Base-by-base conservation (phyloP, 1,140 invertebrate species). In the Radopholus similis region DNA sequence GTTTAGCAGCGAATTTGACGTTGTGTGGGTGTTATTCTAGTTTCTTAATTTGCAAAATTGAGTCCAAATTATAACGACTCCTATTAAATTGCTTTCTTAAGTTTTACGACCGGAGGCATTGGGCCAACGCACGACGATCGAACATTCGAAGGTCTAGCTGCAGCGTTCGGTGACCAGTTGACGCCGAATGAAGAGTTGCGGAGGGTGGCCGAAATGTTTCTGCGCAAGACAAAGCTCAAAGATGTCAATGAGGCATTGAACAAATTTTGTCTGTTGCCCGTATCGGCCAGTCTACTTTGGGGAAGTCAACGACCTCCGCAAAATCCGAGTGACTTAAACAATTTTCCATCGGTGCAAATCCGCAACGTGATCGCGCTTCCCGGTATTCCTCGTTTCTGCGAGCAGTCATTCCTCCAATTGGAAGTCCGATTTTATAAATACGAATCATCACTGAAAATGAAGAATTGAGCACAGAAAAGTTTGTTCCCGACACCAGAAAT, bases 111-210 rank as follows among this genome's bases (percentile, higher is more conserved):
- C 4, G 40, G 34, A 11, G 40, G 34, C 9, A 23, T 57, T 23
- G 34, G 90, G 90, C 90, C 90, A 4, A 91, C 90, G 42, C 90
- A 92, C 82, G 90, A 92, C 84, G 90, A 92, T 83, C 84, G 90
- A 65, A 91, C 90, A 21, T 91, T 89, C 84, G 87, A 54, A 84
- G 83, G 81, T 38, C 77, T 91, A 9, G 89, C 89, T 8, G 86
- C 86, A 82, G 90, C 89, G 8, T 91, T 91, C 83, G 77, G 84
- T 69, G 86, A 88, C 60, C 80, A 80, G 8, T 72, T 90, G 21
- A 78, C 85, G 44, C 79, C 86, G 53, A 86, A 90, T 81, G 84
- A 87, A 53, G 85, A 86, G 26, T 76, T 91, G 55, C 84, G 87
- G 26, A 76, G 86, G 30, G 84, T 90, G 66, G 86, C 89, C 60